Evolutionary conservation across 2,888 invertebrate genomes (phyloP).

Genomic region (Nysson spinosus): DNA sequence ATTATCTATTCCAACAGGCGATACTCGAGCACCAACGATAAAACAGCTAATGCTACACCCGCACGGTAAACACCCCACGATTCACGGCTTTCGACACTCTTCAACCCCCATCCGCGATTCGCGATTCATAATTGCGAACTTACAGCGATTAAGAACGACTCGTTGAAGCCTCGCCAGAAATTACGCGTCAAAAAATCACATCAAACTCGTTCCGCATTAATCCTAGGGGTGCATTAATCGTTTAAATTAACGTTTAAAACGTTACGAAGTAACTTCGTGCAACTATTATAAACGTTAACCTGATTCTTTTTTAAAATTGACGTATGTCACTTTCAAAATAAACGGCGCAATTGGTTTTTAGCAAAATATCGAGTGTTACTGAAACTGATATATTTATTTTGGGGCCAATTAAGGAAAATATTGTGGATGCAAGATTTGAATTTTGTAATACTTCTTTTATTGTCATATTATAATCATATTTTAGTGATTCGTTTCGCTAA

Average conservation of each 20-base stretch:
- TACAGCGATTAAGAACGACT: neutral
- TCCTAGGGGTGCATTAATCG: too few relatives aligned
- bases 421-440: neutral
- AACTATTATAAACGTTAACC: too few relatives aligned
- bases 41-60: constrained; percentile 36
- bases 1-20: constrained; percentile 49
- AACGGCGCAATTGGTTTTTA: too few relatives aligned
- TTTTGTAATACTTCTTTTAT: neutral
- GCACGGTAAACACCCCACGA: constrained; percentile 7
- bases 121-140: constrained; percentile 23
- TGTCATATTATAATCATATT: neutral
- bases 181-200: too few relatives aligned
- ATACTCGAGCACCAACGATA: constrained; percentile 22
- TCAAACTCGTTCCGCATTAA: too few relatives aligned
- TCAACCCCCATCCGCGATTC: constrained; percentile 15
- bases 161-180: too few relatives aligned
- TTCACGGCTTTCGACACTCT: constrained; percentile 14
- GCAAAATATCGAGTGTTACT: neutral
- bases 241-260: too few relatives aligned
- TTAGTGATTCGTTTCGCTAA: neutral
- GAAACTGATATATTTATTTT: neutral
- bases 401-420: neutral
- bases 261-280: too few relatives aligned
- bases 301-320: too few relatives aligned
- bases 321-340: too few relatives aligned